Evolutionary conservation across 1,140 invertebrate genomes (phyloP), one percentile per base, ranked within the genome.

Genomic region (Calosoma granatense): DNA sequence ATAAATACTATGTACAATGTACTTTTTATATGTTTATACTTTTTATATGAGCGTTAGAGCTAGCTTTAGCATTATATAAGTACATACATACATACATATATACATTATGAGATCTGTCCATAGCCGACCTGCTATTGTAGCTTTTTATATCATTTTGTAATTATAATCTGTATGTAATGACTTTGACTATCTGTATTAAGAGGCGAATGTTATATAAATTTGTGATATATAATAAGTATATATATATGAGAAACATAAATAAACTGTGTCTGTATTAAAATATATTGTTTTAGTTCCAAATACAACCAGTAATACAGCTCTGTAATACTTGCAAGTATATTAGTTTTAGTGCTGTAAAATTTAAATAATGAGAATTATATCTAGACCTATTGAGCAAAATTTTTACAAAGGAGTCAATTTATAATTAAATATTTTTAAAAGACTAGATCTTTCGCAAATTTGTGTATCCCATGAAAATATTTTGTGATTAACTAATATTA

Each of bases 1-100:
- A 30, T 30, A 30, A 6, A 6, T 12, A 47, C 3, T 47, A 47
- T 47, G 41, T 47, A 47, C n/a, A 47, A 17, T 47, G 41, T 47
- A 47, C 41, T 47, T 47, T 47, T 47, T 47, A 47, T 47, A 47
- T 47, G 41, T 47, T 47, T 47, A 47, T 47, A 47, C 41, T 47
- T 47, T 47, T 17, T 47, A 47, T 17, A 47, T 47, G 41, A 47
- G 9, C 17, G 41, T 47, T 12, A n/a, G n/a, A 47, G 41, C 41
- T 47, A 47, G 41, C 41, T 47, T 47, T 47, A 47, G 41, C 41
- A 47, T 47, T 17, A 11, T 11, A 47, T 47, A 47, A 9, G 17
- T 47, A 47, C 41, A 12, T 47, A 47, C 4, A 47, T 47, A 47
- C 15, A 11, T 12, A 47, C 41, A 47, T 30, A 47, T 17, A 47